Evolutionary conservation across 2,113 vertebrate species (phyloP).

Genomic region (Myrmophylax atrothorax): DNA sequence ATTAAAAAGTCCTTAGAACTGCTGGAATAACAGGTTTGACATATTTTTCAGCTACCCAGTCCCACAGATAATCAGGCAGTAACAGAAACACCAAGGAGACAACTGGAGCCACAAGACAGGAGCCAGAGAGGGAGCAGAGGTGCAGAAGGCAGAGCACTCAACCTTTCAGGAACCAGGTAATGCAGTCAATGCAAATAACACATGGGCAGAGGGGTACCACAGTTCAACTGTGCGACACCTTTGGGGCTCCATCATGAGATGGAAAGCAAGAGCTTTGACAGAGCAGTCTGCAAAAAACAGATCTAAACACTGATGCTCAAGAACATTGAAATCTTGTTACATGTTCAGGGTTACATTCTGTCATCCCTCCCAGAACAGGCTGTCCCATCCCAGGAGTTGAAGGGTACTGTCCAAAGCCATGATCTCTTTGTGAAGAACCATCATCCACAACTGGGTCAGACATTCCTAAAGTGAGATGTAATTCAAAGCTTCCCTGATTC

Average conservation of each 20-base stretch:
- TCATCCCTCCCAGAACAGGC: neutral
- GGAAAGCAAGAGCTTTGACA: neutral
- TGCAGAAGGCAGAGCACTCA: neutral
- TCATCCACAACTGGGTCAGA: neutral
- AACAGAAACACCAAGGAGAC: neutral
- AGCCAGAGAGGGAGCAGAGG: neutral
- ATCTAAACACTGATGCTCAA: neutral
- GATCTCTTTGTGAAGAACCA: neutral
- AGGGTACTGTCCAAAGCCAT: neutral
- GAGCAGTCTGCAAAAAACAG: neutral
- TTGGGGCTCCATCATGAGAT: neutral
- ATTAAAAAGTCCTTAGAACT: neutral
- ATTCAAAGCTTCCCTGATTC: neutral
- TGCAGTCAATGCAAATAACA: neutral
- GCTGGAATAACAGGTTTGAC: slow-evolving; percentile 6
- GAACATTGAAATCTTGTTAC: neutral
- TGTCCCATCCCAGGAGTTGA: neutral
- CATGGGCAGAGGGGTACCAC: neutral
- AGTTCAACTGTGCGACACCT: fast-evolving
- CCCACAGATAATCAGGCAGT: neutral
- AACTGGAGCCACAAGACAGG: fast-evolving
- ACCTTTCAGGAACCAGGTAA: neutral
- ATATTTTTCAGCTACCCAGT: neutral
- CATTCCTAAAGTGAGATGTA: neutral
- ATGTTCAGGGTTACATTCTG: neutral